Evolutionary conservation across 1,140 invertebrate genomes (phyloP), one percentile per base, ranked within the genome.

Genomic region (Maconellicoccus hirsutus): DNA sequence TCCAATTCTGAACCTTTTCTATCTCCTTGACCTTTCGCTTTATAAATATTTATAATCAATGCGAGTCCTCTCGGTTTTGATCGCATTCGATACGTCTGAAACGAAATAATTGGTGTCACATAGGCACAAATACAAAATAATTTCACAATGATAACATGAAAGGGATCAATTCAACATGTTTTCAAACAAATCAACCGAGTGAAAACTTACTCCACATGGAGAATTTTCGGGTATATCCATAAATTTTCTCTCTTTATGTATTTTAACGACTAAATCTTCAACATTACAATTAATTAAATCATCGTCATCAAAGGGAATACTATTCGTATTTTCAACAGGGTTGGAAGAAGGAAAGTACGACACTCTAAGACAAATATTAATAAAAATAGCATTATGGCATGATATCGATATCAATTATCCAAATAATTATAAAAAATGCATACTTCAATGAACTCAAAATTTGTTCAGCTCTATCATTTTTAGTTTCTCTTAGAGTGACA

Each of bases 41-140:
- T 71, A 19, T 71, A 59, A 12, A 73, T 73, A 27, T 73, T 73
- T 19, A 73, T 33, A 1, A 73, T 70, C 2, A 73, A 63, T n/a
- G 52, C 73, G 21, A 71, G 33, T n/a, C 73, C 73, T 25, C 71
- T 71, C 14, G 73, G 73, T 39, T 71, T 73, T 59, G 73, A 73
- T 26, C 59, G 42, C 73, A 73, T 73, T 61, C 19, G 21, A 29
- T 71, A 73, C n/a, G 22, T 71, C 73, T 73, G 14, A 26, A 73
- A 69, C 59, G n/a, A n/a, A n/a, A n/a, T n/a, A n/a, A n/a, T n/a
- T n/a, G n/a, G n/a, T n/a, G n/a, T n/a, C n/a, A n/a, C n/a, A n/a
- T n/a, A n/a, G n/a, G n/a, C n/a, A n/a, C n/a, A n/a, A n/a, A n/a
- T n/a, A n/a, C n/a, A n/a, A n/a, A n/a, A n/a, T n/a, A n/a, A n/a